Evolutionary conservation across 2,797 vertebrate species (phyloP).

Genomic region (Carapus acus): DNA sequence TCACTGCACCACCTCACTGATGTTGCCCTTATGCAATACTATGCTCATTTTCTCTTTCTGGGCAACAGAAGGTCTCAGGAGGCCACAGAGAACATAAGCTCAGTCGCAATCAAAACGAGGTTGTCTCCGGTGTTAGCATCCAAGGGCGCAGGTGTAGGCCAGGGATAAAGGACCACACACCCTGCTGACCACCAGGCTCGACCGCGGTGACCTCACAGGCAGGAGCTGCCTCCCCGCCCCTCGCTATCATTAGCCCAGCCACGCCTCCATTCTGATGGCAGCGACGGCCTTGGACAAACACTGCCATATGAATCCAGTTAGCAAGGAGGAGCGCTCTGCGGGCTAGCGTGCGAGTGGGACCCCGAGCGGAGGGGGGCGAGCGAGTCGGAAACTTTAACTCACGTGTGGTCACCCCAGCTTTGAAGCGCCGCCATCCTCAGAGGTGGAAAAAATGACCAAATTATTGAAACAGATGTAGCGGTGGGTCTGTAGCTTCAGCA

Average conservation of each 20-base stretch:
- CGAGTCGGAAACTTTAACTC: slow-evolving; percentile 71
- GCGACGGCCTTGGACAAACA: slow-evolving; percentile 70
- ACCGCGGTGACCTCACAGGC: slow-evolving; percentile 56
- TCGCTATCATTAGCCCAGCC: slow-evolving; percentile 69
- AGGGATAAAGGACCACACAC: slow-evolving; percentile 64
- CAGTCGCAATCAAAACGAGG: slow-evolving; percentile 34
- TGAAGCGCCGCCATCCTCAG: slow-evolving; percentile 58
- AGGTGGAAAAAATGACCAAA: slow-evolving; percentile 64
- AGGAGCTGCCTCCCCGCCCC: slow-evolving; percentile 48
- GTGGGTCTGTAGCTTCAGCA: slow-evolving; percentile 56
- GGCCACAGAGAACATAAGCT: slow-evolving; percentile 32
- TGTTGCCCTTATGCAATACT: slow-evolving; percentile 22
- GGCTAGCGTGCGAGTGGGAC: slow-evolving; percentile 57
- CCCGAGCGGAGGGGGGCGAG: slow-evolving; percentile 37
- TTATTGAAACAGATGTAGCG: slow-evolving; percentile 68
- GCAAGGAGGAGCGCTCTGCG: slow-evolving; percentile 45
- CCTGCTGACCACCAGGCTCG: slow-evolving; percentile 52
- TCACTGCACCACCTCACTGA: not conserved
- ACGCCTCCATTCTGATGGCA: slow-evolving; percentile 57
- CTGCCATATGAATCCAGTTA: slow-evolving; percentile 70
- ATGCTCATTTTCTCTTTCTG: slow-evolving; percentile 25
- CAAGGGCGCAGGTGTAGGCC: slow-evolving; percentile 67
- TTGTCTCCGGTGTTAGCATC: slow-evolving; percentile 51
- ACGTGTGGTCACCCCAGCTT: slow-evolving; percentile 68
- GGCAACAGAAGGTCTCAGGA: slow-evolving; percentile 31